Evolutionary conservation across 2,888 invertebrate species (phyloP).

Genomic region (Arge pagana): DNA sequence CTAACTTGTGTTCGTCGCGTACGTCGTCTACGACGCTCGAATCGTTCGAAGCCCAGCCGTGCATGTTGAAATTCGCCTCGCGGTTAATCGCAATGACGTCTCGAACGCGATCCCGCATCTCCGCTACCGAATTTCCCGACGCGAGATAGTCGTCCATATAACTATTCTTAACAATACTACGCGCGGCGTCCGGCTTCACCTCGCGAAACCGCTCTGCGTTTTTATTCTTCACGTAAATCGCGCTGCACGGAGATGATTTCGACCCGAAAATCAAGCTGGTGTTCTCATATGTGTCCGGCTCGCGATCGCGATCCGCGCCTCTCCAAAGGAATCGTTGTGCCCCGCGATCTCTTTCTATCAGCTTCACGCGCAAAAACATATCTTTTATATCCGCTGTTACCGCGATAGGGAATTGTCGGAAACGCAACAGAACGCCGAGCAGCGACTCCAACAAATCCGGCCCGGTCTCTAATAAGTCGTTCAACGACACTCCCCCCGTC

Average conservation of each 20-base stretch:
- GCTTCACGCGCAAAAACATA: constrained; percentile 45
- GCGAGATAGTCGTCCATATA: constrained; percentile 44
- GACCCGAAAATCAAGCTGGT: no score
- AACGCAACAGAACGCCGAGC: constrained; percentile 46
- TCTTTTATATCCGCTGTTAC: constrained; percentile 46
- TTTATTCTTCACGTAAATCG: constrained; percentile 37
- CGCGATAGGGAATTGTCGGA: constrained; percentile 44
- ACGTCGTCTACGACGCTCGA: neutral
- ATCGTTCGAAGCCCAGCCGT: constrained; percentile 30
- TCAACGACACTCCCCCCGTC: constrained; percentile 33
- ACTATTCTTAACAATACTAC: constrained; percentile 36
- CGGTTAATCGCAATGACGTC: constrained; percentile 28
- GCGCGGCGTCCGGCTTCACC: constrained; percentile 32
- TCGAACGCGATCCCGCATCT: constrained; percentile 29
- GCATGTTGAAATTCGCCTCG: constrained; percentile 32
- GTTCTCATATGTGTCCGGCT: no score
- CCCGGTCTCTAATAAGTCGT: constrained; percentile 41
- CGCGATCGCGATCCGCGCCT: no score
- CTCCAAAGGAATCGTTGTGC: constrained; percentile 39
- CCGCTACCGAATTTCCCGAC: constrained; percentile 31
- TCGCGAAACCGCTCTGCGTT: constrained; percentile 33
- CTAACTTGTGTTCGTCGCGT: neutral
- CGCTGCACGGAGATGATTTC: no score
- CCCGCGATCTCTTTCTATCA: constrained; percentile 36
- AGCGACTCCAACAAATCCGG: constrained; percentile 46